These are phyloP conservation scores for Ashinkailepas kermadecensis DNA, from an alignment of 2,888 invertebrate genomes.

Conservation along the genomic window DNA sequence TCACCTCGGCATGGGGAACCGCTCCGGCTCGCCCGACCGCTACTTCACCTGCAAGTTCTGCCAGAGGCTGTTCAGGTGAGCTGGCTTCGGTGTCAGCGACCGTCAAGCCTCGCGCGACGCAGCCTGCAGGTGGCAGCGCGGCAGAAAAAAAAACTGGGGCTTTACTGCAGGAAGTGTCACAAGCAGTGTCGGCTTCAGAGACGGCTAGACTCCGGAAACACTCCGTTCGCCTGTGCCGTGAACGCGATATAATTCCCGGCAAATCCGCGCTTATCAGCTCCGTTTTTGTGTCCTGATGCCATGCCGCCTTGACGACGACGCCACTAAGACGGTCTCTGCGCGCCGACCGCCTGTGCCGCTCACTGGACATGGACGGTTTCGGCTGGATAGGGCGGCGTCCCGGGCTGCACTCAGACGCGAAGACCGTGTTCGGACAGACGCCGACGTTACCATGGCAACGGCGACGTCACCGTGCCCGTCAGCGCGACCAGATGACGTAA, in stretches of 20 bases:
- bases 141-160: neutral
- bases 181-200: neutral
- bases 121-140: neutral
- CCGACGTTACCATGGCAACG: too few relatives aligned
- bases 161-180: neutral
- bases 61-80: conserved; percentile 20
- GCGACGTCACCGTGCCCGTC: too few relatives aligned
- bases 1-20: neutral
- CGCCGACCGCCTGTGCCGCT: too few relatives aligned
- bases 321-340: too few relatives aligned
- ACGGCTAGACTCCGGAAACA: neutral
- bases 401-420: too few relatives aligned
- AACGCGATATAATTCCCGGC: neutral
- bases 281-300: too few relatives aligned
- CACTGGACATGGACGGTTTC: too few relatives aligned
- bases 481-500: too few relatives aligned
- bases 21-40: neutral
- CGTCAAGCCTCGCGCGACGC: neutral
- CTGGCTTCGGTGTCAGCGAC: neutral
- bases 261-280: too few relatives aligned
- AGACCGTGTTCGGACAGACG: too few relatives aligned
- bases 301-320: too few relatives aligned
- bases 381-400: too few relatives aligned
- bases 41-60: conserved; percentile 20
- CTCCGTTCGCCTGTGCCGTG: neutral